Conservation (phyloP, 1,140 invertebrate species). For the Pemphigus obesinymphae region DNA sequence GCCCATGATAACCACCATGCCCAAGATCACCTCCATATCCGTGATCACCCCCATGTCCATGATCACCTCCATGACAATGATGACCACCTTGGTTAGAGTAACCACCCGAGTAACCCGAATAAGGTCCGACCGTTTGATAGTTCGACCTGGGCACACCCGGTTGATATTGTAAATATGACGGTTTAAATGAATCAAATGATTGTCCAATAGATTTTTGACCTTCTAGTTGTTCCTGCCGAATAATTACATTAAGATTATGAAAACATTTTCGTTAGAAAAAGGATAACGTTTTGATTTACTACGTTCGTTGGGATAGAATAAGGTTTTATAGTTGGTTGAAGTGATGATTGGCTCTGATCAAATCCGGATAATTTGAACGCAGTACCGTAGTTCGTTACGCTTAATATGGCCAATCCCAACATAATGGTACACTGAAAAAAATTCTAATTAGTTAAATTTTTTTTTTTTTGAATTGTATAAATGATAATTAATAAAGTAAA, state of each 20-base stretch:
- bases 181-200: background rate
- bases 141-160: background rate
- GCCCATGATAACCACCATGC: no score
- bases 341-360: background rate
- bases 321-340: background rate
- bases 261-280: no score
- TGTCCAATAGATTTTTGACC: background rate
- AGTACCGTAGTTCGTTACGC: background rate
- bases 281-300: background rate
- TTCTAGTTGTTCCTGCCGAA: background rate
- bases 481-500: no score
- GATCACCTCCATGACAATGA: no score
- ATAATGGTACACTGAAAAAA: constrained; percentile 9
- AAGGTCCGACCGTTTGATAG: constrained; percentile 13
- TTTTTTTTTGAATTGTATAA: no score
- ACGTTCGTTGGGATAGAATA: background rate
- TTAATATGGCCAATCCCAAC: background rate
- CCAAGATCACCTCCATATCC: no score
- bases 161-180: background rate
- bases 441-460: no score
- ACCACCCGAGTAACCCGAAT: background rate
- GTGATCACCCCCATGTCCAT: no score
- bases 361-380: constrained; percentile 13
- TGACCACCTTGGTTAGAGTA: background rate
- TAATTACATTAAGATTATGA: background rate